Evolutionary conservation across 2,888 invertebrate species (phyloP), one percentile per base, ranked within the genome.

Genomic region (Cataglyphis altisquamis): DNA sequence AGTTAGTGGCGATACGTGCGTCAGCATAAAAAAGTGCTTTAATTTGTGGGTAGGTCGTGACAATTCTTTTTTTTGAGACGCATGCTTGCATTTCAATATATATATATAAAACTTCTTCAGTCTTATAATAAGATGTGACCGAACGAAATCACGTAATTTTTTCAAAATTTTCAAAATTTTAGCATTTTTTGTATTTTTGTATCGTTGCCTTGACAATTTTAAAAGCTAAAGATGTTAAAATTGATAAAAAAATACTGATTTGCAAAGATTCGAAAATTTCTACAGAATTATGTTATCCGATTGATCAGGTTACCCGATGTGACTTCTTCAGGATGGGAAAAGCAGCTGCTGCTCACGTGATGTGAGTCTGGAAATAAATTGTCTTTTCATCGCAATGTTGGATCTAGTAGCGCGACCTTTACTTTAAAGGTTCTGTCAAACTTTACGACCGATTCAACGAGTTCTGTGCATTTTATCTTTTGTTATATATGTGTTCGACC

Each of bases 401-500:
- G 15, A 77, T 45, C 68, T 57, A 41, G 57, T 57, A 68, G 21
- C 21, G 41, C 25, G 0, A 29, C 39, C 41, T 77, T 68, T 57
- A 77, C 36, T 36, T 36, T 36, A 36, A 36, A 36, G 39, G n/a
- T 68, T 55, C 66, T 66, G 10, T 67, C 9, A 21, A 87, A 86
- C 18, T 85, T 84, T 85, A 87, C 86, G 82, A 86, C 25, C 66
- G 25, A 18, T 52, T 52, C 72, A 62, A 64, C 15, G 64, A 73
- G 75, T 85, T 39, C 70, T 25, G 63, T 64, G 32, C 80, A n/a
- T 52, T 55, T 72, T 82, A 85, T 84, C 78, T 82, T 84, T 84
- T 73, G 66, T 68, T 64, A 82, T 70, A 64, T 72, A 82, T 70
- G 67, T 72, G 64, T 83, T 83, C 77, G 84, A 85, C 84, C 89